Evolutionary conservation across 2,888 invertebrate genomes (phyloP).

Genomic region (Aporophyla lueneburgensis): DNA sequence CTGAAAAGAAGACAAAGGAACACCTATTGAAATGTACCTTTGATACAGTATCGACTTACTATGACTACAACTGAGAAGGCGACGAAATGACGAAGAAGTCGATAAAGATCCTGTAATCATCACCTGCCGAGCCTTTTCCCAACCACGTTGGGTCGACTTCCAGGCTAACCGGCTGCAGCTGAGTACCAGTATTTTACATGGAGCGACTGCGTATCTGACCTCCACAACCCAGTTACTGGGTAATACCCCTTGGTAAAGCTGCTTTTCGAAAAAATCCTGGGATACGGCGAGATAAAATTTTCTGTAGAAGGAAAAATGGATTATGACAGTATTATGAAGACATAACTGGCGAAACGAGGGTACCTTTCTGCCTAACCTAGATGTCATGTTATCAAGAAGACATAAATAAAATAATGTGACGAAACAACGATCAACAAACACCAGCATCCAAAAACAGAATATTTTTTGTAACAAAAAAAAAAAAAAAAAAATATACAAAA

Average conservation of each 20-base stretch:
- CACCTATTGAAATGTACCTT: neutral
- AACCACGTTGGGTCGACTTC: too few relatives aligned
- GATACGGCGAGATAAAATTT: neutral
- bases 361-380: neutral
- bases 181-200: too few relatives aligned
- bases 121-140: too few relatives aligned
- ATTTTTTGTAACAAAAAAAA: constrained; percentile 57
- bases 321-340: neutral
- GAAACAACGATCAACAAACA: constrained; percentile 30
- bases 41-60: neutral
- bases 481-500: constrained; percentile 30
- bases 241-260: too few relatives aligned
- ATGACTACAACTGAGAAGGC: neutral
- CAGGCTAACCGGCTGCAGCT: too few relatives aligned
- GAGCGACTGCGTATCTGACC: too few relatives aligned
- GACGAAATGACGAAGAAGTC: neutral
- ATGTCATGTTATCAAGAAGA: neutral
- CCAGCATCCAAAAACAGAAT: constrained; percentile 47
- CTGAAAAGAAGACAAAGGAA: neutral
- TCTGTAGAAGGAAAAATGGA: neutral
- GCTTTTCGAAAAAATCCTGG: too few relatives aligned
- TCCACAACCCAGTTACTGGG: too few relatives aligned
- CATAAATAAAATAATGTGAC: constrained; percentile 4
- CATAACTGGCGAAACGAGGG: neutral
- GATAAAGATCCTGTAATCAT: neutral